Evolutionary conservation across 2,888 invertebrate genomes (phyloP).

Genomic region (Anagyrus pseudococci): DNA sequence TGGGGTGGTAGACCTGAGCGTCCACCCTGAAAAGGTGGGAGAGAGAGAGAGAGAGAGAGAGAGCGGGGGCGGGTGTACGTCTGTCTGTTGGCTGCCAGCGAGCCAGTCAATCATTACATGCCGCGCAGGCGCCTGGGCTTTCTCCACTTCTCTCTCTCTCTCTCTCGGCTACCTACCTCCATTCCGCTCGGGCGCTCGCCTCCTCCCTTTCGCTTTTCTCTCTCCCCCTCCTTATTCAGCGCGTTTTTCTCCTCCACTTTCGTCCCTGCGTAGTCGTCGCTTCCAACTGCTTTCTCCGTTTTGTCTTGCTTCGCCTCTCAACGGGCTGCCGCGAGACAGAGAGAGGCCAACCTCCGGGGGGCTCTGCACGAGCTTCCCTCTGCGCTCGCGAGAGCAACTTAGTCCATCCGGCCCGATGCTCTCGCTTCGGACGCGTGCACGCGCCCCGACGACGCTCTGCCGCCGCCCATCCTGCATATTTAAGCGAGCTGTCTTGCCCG

Average conservation of each 20-base stretch:
- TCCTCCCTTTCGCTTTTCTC: constrained; percentile 25
- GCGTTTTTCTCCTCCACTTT: no score
- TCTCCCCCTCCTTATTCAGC: no score
- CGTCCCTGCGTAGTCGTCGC: no score
- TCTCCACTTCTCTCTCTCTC: background rate
- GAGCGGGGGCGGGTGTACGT: constrained; percentile 54
- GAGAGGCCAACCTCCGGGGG: constrained; percentile 48
- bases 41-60: background rate
- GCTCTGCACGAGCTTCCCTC: constrained; percentile 4
- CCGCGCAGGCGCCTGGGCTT: constrained; percentile 55
- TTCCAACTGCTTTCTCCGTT: no score
- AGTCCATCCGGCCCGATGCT: constrained; percentile 12
- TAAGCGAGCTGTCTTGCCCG: constrained; percentile 59
- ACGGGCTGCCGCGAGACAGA: constrained; percentile 41
- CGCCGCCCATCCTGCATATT: constrained; percentile 62
- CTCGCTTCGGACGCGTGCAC: no score
- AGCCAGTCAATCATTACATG: constrained; percentile 63
- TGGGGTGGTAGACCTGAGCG: no score
- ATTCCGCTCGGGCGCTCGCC: constrained; percentile 2
- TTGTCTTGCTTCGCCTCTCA: constrained; percentile 37
- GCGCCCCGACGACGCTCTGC: constrained; percentile 39
- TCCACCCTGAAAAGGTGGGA: background rate
- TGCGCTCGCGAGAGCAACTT: background rate
- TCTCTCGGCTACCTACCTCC: constrained; percentile 7
- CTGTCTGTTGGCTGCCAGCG: constrained; percentile 63